Base-by-base conservation (phyloP, 2,888 invertebrate genomes). In the Camponotus fellah region DNA sequence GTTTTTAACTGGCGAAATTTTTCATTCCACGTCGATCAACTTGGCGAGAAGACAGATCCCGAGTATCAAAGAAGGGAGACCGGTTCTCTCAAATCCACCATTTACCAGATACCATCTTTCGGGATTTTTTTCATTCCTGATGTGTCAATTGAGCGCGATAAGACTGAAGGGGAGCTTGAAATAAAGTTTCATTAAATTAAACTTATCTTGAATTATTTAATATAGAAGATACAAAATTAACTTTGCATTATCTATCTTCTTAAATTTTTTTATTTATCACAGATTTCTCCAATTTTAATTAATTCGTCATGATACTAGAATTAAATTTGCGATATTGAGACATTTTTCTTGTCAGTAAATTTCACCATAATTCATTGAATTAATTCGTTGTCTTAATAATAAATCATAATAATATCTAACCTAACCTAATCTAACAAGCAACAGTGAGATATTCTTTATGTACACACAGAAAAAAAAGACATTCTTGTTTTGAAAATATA, bases 251-350 rank as follows among this genome's bases (percentile, higher is more conserved):
- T 4, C 12, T 34, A 40, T 21, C 34, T 26, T 37, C 9, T 14
- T 64, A 34, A 64, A 64, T 74, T n/a, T 74, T 43, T 53, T 32
- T 40, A 64, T 68, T 53, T 53, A 17, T 68, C 6, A 56, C 3
- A 40, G n/a, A 69, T 79, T 68, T n/a, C 17, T 79, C 58, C 32
- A 40, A 60, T 79, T 71, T 69, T 56, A 34, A 69, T 69, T 56
- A 34, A 69, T 34, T 4, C 17, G 17, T 43, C 34, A 32, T 43
- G 17, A 43, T 34, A 17, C n/a, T 4, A n/a, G 12, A 26, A 79
- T 79, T 71, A 71, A 79, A 21, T 72, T 72, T 34, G 21, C 46
- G 34, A 46, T 37, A 37, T 68, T n/a, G 21, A 79, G 34, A 71
- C 60, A 3, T 58, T 32, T n/a, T 56, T 68, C 69, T 56, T 56